Percentiles rank a stretch among this genome's conserved stretches.
phyloP scores from a whole-genome alignment of 1,140 invertebrate species.

The Drosophila sproati region DNA sequence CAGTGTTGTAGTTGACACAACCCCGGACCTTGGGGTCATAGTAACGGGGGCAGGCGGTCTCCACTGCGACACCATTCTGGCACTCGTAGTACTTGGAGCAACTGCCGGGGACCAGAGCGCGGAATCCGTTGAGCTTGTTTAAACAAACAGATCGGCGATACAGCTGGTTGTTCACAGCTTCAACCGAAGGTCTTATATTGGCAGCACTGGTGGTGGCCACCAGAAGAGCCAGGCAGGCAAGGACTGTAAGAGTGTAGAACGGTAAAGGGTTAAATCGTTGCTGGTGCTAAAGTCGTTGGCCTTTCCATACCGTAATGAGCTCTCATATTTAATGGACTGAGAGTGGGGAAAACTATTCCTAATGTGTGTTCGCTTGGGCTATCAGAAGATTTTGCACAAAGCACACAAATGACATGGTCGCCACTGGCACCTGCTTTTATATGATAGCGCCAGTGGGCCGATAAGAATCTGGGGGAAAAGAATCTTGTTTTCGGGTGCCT shows the following conservation, averaged over 20 bases:
- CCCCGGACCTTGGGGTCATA: constrained; percentile 53
- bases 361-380: constrained; percentile 7
- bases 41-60: constrained; percentile 55
- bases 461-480: constrained; percentile 26
- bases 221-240: constrained; percentile 57
- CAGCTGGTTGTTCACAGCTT: constrained; percentile 58
- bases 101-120: constrained; percentile 62
- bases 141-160: constrained; percentile 65
- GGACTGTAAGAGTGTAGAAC: constrained; percentile 33
- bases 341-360: constrained; percentile 54
- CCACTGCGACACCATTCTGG: constrained; percentile 44
- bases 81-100: constrained; percentile 69
- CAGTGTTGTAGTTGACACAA: constrained; percentile 54
- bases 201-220: constrained; percentile 49
- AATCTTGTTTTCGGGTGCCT: constrained; percentile 12
- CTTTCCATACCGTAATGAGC: constrained; percentile 48
- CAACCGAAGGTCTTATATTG: constrained; percentile 44
- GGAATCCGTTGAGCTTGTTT: constrained; percentile 52
- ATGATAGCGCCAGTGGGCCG: constrained; percentile 27
- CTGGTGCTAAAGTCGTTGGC: neutral
- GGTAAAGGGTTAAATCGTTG: constrained; percentile 35
- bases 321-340: constrained; percentile 50
- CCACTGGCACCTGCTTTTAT: constrained; percentile 59
- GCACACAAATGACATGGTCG: constrained; percentile 54
- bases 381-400: constrained; percentile 36